Evolutionary conservation across 2,113 vertebrate genomes (phyloP).

Genomic region (Seriola quinqueradiata): DNA sequence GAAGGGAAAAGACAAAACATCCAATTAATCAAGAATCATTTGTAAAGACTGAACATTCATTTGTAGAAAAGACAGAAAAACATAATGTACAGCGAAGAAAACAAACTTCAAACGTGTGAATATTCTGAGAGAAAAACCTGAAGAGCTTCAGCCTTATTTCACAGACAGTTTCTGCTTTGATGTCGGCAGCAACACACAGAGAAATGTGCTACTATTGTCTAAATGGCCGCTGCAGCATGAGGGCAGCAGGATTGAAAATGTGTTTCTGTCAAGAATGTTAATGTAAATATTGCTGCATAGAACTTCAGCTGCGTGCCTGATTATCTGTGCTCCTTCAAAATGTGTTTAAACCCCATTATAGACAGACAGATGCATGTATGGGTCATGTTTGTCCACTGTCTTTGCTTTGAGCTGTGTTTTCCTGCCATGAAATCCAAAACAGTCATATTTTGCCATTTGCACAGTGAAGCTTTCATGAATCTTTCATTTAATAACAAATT

Average conservation of each 20-base stretch:
- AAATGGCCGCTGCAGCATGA: slow-evolving; percentile 1
- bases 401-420: not conserved
- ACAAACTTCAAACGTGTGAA: slow-evolving; percentile 13
- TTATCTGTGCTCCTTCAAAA: not conserved
- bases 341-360: too few relatives aligned
- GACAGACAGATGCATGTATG: too few relatives aligned
- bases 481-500: not conserved
- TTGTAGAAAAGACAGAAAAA: slow-evolving; percentile 29
- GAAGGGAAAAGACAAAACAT: slow-evolving; percentile 17
- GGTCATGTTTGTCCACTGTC: not conserved
- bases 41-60: not conserved
- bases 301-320: not conserved
- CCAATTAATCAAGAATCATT: slow-evolving; percentile 35
- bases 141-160: not conserved
- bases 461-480: not conserved
- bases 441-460: not conserved
- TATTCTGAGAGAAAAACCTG: not conserved
- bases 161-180: not conserved
- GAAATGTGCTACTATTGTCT: not conserved
- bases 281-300: not conserved
- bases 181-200: not conserved
- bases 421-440: not conserved
- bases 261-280: not conserved
- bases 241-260: not conserved
- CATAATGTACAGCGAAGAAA: not conserved